These are phyloP conservation scores for Drosophila mettleri DNA, from an alignment of 2,888 invertebrate species.

Conservation along the genomic window DNA sequence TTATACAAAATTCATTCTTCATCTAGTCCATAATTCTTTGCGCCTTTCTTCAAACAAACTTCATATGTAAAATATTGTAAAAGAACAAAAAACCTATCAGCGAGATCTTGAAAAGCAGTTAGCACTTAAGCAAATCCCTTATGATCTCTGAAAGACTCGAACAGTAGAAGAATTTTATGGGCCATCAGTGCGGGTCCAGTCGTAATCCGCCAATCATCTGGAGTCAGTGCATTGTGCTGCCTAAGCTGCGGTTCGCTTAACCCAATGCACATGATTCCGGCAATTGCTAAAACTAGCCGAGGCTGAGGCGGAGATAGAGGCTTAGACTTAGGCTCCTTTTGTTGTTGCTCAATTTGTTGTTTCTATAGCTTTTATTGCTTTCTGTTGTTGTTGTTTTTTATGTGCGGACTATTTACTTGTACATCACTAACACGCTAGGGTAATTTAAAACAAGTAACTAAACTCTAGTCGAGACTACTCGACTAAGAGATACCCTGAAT, in stretches of 20 bases:
- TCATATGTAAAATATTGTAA: not conserved
- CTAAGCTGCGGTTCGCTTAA: slow-evolving; percentile 38
- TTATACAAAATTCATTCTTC: no score
- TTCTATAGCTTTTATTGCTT: slow-evolving; percentile 31
- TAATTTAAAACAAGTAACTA: slow-evolving; percentile 81
- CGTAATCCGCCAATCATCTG: slow-evolving; percentile 56
- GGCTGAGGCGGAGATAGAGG: not conserved
- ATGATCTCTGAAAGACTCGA: slow-evolving; percentile 49
- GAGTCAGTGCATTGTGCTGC: slow-evolving; percentile 60
- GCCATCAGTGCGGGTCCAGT: slow-evolving; percentile 49
- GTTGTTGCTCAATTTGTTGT: slow-evolving; percentile 65
- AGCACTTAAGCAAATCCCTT: slow-evolving; percentile 33
- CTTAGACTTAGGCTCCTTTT: slow-evolving; percentile 4
- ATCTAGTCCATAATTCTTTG: no score
- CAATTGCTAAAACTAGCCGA: slow-evolving; percentile 4
- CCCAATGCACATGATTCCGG: slow-evolving; percentile 15
- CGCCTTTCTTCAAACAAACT: no score
- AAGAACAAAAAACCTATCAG: rapidly evolving
- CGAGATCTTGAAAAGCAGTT: slow-evolving; percentile 2
- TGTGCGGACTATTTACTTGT: slow-evolving; percentile 63
- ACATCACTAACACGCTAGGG: slow-evolving; percentile 82
- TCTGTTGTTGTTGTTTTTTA: slow-evolving; percentile 28
- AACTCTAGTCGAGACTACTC: no score
- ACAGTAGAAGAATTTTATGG: slow-evolving; percentile 70
- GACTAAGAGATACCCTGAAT: no score